Percentiles rank a stretch among this genome's conserved stretches.
Conservation (phyloP, 2,888 invertebrate genomes). For the Napeogenes inachia region DNA sequence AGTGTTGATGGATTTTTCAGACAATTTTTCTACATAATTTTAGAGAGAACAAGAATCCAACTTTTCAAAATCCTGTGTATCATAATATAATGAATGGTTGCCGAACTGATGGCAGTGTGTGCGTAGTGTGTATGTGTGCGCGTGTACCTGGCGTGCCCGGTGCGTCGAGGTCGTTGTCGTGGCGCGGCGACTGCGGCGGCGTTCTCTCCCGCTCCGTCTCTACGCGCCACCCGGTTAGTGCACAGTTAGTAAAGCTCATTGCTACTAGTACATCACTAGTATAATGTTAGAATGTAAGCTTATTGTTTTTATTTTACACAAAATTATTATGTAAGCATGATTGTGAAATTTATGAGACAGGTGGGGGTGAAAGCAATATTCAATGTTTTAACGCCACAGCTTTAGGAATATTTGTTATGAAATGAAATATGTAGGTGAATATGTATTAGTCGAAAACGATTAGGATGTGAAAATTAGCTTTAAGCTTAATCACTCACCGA, state of each 20-base stretch:
- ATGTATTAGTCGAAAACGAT: not conserved
- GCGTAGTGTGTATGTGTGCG: constrained; percentile 3
- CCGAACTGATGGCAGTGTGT: not conserved
- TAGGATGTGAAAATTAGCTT: not conserved
- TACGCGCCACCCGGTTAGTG: constrained; percentile 29
- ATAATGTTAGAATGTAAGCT: constrained; percentile 3
- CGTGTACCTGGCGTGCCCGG: constrained; percentile 65
- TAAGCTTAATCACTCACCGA: constrained; percentile 50
- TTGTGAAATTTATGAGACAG: too few species aligned
- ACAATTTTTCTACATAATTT: too few species aligned
- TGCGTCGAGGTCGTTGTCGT: constrained; percentile 52
- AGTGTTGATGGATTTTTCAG: too few species aligned
- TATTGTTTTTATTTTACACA: not conserved
- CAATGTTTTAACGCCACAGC: too few species aligned
- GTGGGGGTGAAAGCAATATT: too few species aligned
- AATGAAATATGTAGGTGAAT: not conserved
- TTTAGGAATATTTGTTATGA: not conserved
- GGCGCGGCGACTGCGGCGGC: constrained; percentile 46
- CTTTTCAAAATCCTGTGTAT: too few species aligned
- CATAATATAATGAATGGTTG: too few species aligned
- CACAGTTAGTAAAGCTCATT: constrained; percentile 26
- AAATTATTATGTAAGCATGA: too few species aligned
- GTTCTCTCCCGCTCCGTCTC: constrained; percentile 48
- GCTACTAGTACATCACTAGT: not conserved
- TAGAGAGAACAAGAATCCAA: too few species aligned